Percentiles rank a stretch among this genome's conserved stretches.
These are phyloP conservation scores for Chymomyza procnemis DNA, from an alignment of 2,888 invertebrate species.

Conservation along the genomic window DNA sequence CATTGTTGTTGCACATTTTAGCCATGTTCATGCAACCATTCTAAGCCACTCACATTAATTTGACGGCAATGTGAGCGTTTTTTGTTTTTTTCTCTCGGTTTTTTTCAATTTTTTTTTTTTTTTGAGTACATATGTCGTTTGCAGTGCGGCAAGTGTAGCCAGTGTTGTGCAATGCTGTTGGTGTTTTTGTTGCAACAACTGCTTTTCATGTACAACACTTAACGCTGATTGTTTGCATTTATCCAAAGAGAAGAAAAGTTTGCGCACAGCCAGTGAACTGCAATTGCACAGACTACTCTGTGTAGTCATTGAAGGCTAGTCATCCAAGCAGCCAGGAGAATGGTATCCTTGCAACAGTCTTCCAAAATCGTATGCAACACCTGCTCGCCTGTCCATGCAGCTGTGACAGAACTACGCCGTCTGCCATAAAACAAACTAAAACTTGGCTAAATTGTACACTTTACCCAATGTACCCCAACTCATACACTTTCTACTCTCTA, in stretches of 20 bases:
- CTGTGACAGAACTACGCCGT: neutral
- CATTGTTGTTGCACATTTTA: neutral
- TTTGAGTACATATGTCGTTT: slow-evolving; percentile 12
- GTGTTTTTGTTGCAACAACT: neutral
- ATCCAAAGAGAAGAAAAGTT: slow-evolving; percentile 23
- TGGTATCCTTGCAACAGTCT: slow-evolving; percentile 3
- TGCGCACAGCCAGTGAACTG: neutral
- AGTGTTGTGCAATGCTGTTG: no score
- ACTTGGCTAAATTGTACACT: slow-evolving; percentile 1
- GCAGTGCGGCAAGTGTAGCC: neutral
- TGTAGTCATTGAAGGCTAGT: neutral
- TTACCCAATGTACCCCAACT: neutral
- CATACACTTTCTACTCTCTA: neutral
- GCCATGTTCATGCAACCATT: neutral
- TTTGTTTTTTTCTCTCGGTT: no score
- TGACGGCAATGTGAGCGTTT: slow-evolving; percentile 10
- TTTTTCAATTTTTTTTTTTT: slow-evolving; percentile 6
- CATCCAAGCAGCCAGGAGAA: neutral
- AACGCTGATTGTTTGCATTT: slow-evolving; percentile 48
- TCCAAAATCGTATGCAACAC: neutral
- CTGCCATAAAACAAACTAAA: slow-evolving; percentile 6
- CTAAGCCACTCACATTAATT: slow-evolving; percentile 41
- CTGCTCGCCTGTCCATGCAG: neutral
- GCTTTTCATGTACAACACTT: slow-evolving; percentile 47
- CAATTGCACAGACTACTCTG: neutral